phyloP scores from a whole-genome alignment of 2,888 invertebrate species.

The Cynaeus angustus region DNA sequence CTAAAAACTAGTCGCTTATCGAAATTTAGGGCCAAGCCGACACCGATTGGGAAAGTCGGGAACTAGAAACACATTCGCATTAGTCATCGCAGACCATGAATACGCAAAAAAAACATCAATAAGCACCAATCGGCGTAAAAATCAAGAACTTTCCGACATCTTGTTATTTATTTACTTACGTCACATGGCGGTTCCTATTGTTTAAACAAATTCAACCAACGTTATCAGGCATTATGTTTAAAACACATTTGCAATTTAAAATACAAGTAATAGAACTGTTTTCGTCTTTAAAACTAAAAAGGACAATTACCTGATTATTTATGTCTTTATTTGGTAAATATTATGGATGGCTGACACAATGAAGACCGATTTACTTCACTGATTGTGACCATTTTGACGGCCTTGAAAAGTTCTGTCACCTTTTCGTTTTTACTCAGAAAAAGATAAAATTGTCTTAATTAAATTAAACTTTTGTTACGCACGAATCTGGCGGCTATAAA shows the following conservation, averaged over 20 bases:
- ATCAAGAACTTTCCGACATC: no score
- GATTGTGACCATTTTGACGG: neutral
- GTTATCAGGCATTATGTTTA: neutral
- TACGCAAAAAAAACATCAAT: no score
- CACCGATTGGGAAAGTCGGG: neutral
- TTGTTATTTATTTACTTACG: neutral
- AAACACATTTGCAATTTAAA: slow-evolving; percentile 1
- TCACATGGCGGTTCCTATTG: neutral
- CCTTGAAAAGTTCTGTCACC: slow-evolving; percentile 1
- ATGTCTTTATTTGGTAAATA: neutral
- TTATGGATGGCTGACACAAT: neutral
- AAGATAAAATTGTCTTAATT: neutral
- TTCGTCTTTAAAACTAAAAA: neutral
- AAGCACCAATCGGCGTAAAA: no score
- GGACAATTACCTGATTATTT: neutral
- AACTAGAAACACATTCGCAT: no score
- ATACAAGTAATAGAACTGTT: neutral
- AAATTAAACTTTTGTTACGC: neutral
- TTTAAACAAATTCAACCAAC: neutral
- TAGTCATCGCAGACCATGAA: no score
- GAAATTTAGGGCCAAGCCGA: neutral
- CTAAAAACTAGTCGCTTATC: slow-evolving; percentile 56
- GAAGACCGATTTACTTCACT: neutral
- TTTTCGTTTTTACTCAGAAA: neutral
- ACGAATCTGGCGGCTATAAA: slow-evolving; percentile 1